Evolutionary conservation across 2,797 vertebrate genomes (phyloP), one percentile per base, ranked within the genome.

Genomic region (Phalloptychus januarius): DNA sequence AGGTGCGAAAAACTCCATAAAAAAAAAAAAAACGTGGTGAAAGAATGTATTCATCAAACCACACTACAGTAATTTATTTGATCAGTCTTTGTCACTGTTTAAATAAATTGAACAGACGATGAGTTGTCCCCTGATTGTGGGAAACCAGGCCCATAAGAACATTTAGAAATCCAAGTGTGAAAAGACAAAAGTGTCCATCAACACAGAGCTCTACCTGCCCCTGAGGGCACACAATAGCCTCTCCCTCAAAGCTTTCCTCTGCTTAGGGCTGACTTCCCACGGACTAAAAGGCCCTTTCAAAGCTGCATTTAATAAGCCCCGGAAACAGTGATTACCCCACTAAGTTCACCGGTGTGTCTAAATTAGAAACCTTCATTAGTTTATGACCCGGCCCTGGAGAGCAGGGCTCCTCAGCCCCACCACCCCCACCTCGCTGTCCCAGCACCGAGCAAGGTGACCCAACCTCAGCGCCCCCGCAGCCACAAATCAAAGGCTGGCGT

Each of bases 301-400:
- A 93, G 93, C 94, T 95, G 94, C 91, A 84, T 95, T 96, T 95
- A 95, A 96, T 95, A 95, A 94, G 93, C 74, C 87, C 94, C 93
- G 91, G 93, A 95, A 95, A 93, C 92, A 86, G 92, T 92, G 94
- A 96, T 96, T 95, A 95, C 90, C 91, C 90, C 88, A 89, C 90
- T 93, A 88, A 88, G 93, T 93, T 90, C 86, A 84, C 91, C 90
- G 88, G 92, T 92, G 94, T 94, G 93, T 95, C 93, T 91, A 94
- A 95, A 95, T 95, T 95, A 95, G 94, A 95, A 94, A 92, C 92
- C 95, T 95, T 95, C 95, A 96, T 95, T 96, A 95, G 93, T 96
- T 95, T 95, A 96, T 95, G 95, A 96, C 93, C 92, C 88, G 84
- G 82, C 82, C 86, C 89, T 80, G 79, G 83, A 93, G 88, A 92